Conservation (phyloP, 1,140 invertebrate species). For the Bilobella aurantiaca region DNA sequence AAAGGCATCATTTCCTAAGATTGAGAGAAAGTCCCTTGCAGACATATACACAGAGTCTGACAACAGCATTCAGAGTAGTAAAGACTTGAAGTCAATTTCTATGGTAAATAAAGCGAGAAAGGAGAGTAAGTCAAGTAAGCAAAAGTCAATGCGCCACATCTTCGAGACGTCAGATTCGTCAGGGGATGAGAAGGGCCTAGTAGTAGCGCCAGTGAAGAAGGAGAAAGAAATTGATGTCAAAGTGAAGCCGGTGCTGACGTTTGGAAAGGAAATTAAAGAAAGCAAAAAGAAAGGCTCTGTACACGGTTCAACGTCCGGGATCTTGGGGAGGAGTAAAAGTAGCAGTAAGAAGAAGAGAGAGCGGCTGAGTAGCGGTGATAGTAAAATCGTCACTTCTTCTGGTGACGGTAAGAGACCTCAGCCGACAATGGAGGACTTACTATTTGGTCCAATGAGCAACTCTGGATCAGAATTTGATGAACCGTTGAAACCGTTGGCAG, state of each 20-base stretch:
- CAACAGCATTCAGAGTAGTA: constrained; percentile 16
- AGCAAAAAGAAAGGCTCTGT: constrained; percentile 19
- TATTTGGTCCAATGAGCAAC: constrained; percentile 30
- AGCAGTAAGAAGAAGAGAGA: constrained; percentile 32
- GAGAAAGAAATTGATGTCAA: constrained; percentile 38
- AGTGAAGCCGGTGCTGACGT: constrained; percentile 34
- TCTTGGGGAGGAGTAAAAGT: not conserved
- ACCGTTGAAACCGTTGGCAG: not conserved
- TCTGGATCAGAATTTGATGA: constrained; percentile 27
- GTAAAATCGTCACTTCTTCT: not conserved
- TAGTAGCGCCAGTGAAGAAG: constrained; percentile 34
- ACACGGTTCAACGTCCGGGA: not conserved
- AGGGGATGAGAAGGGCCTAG: constrained; percentile 37
- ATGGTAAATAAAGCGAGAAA: constrained; percentile 12
- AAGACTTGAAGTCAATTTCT: not conserved
- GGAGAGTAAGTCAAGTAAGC: constrained; percentile 26
- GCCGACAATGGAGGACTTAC: constrained; percentile 24
- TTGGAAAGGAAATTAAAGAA: constrained; percentile 34
- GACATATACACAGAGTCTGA: constrained; percentile 31
- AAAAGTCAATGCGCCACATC: constrained; percentile 22
- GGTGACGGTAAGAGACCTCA: constrained; percentile 17
- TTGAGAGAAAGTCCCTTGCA: not conserved
- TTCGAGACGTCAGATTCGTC: constrained; percentile 29
- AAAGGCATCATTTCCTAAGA: too few species aligned
- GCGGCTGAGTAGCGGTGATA: constrained; percentile 28